Evolutionary conservation across 1,140 invertebrate genomes (phyloP), one percentile per base, ranked within the genome.

Genomic region (Apis florea): DNA sequence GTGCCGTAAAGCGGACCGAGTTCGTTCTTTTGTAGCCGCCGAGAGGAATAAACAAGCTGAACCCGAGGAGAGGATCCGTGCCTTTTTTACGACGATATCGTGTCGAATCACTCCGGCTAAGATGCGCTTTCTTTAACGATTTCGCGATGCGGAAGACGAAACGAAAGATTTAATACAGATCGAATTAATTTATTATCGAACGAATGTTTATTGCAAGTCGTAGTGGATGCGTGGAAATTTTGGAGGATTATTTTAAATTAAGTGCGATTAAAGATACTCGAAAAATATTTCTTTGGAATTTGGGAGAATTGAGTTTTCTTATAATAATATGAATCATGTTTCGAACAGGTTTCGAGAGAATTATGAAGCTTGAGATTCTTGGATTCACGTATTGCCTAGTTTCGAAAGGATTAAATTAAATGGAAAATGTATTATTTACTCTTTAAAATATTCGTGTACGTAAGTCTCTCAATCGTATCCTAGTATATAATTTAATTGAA

Each of bases 71-170:
- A 53, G 31, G 31, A 40, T 40, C 67, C 40, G 40, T 78, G 21
- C 13, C 51, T 66, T 80, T 85, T 87, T 87, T 87, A 87, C 71
- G 85, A 86, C 74, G 84, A 87, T n/a, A n/a, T n/a, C n/a, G n/a
- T n/a, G n/a, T n/a, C 86, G 86, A 86, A 87, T 87, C 83, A 71
- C 74, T 63, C 49, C 58, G 31, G 73, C 70, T 73, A 68, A 82
- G 53, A 80, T 19, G 66, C 77, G 67, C 53, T 6, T 40, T 40
- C 68, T 84, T 84, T 82, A n/a, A 82, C 86, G 82, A 87, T 82
- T 84, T 47, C 24, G 66, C 26, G 54, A 15, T 15, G 59, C 11
- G 56, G 59, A 70, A 56, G 47, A 21, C 5, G 49, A 49, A 31
- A 56, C 64, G 4, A 31, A 31, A 31, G 2, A 2, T 31, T 31